Evolutionary conservation across 2,888 invertebrate genomes (phyloP).

Genomic region (Catonia carolina): DNA sequence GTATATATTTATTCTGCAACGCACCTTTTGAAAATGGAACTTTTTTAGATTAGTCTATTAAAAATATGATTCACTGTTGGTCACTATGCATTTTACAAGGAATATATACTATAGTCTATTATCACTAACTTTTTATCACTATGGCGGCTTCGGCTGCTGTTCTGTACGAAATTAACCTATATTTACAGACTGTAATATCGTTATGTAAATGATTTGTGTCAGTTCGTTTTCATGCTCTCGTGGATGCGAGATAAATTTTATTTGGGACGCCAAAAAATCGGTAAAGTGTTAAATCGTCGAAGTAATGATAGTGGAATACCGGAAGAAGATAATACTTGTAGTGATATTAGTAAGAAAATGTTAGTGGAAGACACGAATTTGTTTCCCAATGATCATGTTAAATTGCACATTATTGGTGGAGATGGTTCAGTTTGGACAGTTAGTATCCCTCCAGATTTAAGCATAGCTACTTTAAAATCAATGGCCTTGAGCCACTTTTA

Average conservation of each 20-base stretch:
- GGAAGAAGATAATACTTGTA: neutral
- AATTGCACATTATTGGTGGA: conserved; percentile 17
- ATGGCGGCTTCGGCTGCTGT: no score
- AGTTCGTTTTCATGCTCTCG: conserved; percentile 15
- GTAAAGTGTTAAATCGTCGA: conserved; percentile 4
- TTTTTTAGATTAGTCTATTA: no score
- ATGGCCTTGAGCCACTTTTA: conserved; percentile 19
- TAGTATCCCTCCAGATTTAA: neutral
- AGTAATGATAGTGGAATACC: neutral
- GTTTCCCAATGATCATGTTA: conserved; percentile 10
- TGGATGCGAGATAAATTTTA: conserved; percentile 18
- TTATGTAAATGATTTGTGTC: no score
- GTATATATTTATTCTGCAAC: no score
- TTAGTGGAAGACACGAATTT: conserved; percentile 4
- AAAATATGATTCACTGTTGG: no score
- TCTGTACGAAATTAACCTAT: no score
- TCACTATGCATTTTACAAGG: no score
- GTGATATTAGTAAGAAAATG: neutral
- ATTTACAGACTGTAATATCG: no score
- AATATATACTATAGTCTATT: no score
- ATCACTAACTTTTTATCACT: no score
- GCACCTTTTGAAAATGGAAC: no score
- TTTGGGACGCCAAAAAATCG: conserved; percentile 2
- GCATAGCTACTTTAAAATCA: conserved; percentile 9
- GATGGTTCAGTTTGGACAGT: conserved; percentile 18